Evolutionary conservation across 2,888 invertebrate species (phyloP).

Genomic region (Sialis fuliginosa): DNA sequence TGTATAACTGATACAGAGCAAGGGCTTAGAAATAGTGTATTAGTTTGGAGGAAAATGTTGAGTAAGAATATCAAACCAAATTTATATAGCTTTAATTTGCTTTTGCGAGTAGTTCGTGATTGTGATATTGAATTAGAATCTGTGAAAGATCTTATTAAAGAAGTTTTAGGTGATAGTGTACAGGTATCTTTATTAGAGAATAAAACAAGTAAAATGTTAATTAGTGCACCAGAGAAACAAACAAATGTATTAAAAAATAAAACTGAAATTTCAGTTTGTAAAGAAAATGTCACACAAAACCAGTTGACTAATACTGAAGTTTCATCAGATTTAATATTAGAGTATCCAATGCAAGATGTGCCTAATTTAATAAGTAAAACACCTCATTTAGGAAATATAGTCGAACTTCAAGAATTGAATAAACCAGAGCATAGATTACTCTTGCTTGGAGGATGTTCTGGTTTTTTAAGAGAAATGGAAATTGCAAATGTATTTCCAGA

Average conservation of each 20-base stretch:
- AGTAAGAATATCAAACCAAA: conserved; percentile 44
- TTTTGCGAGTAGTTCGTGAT: conserved; percentile 63
- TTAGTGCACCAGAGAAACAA: too few species aligned
- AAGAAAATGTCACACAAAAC: too few species aligned
- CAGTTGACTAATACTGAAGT: too few species aligned
- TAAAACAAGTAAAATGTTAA: too few species aligned
- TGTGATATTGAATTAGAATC: conserved; percentile 30
- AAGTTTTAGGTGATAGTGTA: too few species aligned
- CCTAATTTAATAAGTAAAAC: conserved; percentile 47
- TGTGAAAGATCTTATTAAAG: too few species aligned
- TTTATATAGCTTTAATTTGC: conserved; percentile 59
- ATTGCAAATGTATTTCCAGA: conserved; percentile 47
- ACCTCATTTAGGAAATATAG: conserved; percentile 41
- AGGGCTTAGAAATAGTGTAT: conserved; percentile 66
- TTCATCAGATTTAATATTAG: too few species aligned
- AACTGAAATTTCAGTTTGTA: too few species aligned
- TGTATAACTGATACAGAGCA: conserved; percentile 61
- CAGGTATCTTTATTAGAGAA: too few species aligned
- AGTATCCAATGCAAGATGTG: background rate
- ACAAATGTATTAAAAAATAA: too few species aligned
- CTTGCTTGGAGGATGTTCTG: conserved; percentile 60
- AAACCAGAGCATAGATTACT: conserved; percentile 48
- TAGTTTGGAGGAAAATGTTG: conserved; percentile 76
- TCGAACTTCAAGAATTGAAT: conserved; percentile 36
- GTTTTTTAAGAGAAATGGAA: conserved; percentile 61